These are phyloP conservation scores for Malacoctenus gilli DNA, from an alignment of 2,797 vertebrate genomes.

Conservation along the genomic window DNA sequence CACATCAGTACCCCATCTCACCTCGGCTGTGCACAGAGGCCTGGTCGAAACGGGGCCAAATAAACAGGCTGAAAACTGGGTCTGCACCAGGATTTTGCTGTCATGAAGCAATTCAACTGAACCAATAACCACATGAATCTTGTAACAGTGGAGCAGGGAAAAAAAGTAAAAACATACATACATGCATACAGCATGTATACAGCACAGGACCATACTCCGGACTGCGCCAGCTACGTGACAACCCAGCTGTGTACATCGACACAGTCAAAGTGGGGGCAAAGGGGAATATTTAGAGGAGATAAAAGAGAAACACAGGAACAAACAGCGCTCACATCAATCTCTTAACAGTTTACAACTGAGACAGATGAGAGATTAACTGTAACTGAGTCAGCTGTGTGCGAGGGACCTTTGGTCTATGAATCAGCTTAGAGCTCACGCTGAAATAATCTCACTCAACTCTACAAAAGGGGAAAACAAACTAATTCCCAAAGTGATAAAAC, in stretches of 20 bases:
- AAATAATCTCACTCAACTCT: slow-evolving; percentile 49
- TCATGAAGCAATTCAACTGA: slow-evolving; percentile 24
- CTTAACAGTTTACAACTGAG: slow-evolving; percentile 37
- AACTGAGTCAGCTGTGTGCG: slow-evolving; percentile 60
- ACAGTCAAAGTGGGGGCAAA: slow-evolving; percentile 3
- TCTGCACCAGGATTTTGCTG: neutral
- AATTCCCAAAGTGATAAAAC: slow-evolving; percentile 29
- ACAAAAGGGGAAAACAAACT: slow-evolving; percentile 27
- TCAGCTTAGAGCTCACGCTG: slow-evolving; percentile 51
- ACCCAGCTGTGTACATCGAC: slow-evolving; percentile 30
- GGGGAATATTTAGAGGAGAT: slow-evolving; percentile 12
- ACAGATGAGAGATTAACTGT: slow-evolving; percentile 65
- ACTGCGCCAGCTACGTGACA: slow-evolving; percentile 1
- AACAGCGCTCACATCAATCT: slow-evolving; percentile 22
- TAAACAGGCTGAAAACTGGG: slow-evolving; percentile 15
- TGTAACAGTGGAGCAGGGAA: slow-evolving; percentile 16
- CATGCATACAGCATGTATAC: slow-evolving; percentile 17
- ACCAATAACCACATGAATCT: slow-evolving; percentile 4
- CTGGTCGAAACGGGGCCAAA: slow-evolving; percentile 28
- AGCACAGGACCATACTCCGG: neutral
- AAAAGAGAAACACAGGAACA: slow-evolving; percentile 18
- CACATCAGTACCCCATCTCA: slow-evolving; percentile 53
- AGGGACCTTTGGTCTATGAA: slow-evolving; percentile 73
- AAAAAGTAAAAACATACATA: slow-evolving; percentile 31
- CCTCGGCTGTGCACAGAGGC: slow-evolving; percentile 23